A percentile compares a stretch with the other conserved stretches of the same genome.
Evolutionary conservation across 2,797 vertebrate genomes (phyloP).

Genomic region (Erpetoichthys calabaricus): DNA sequence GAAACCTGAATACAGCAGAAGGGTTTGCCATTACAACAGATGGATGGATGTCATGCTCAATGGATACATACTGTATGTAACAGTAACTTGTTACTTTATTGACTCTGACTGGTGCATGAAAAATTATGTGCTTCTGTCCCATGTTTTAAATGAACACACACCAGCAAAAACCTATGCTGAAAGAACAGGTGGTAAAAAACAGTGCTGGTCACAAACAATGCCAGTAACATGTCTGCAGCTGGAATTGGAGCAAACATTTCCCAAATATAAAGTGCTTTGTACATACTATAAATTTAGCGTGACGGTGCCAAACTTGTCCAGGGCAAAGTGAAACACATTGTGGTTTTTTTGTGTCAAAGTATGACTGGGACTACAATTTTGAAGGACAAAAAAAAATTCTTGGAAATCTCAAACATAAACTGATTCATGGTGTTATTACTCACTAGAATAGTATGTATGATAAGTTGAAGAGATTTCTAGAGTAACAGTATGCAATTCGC

Average conservation of each 20-base stretch:
- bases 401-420: constrained; percentile 12
- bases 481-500: constrained; percentile 12
- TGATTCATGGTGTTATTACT: constrained; percentile 15
- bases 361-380: constrained; percentile 10
- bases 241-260: constrained; percentile 8
- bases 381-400: constrained; percentile 9
- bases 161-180: constrained; percentile 11
- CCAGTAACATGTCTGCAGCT: constrained; percentile 14
- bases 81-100: constrained; percentile 10
- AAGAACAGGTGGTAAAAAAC: constrained; percentile 10
- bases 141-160: constrained; percentile 14
- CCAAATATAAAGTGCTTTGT: constrained; percentile 9
- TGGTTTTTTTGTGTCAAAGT: constrained; percentile 8
- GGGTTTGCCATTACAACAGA: constrained; percentile 6
- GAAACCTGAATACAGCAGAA: constrained; percentile 6
- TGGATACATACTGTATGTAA: no score
- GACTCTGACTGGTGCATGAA: constrained; percentile 8
- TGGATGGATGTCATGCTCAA: constrained; percentile 8
- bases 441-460: constrained; percentile 13
- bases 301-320: constrained; percentile 12
- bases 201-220: constrained; percentile 9
- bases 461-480: constrained; percentile 13
- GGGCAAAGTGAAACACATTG: constrained; percentile 12
- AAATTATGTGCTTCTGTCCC: constrained; percentile 9
- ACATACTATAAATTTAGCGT: constrained; percentile 13